These are phyloP conservation scores for Pterocles burchelli DNA, from an alignment of 2,113 vertebrate genomes.

Conservation along the genomic window DNA sequence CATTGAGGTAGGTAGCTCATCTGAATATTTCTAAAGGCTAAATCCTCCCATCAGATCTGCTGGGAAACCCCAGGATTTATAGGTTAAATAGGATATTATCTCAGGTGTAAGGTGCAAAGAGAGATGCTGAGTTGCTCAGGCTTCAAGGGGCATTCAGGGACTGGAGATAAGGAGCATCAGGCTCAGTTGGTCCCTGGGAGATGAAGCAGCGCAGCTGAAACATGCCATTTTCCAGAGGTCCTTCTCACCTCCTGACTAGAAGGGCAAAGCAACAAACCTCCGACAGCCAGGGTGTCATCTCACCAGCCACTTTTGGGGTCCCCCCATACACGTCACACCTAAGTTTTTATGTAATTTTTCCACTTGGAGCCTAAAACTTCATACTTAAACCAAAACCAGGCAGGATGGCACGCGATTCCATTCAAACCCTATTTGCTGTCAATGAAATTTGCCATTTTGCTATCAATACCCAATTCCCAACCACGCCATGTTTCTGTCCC, in stretches of 20 bases:
- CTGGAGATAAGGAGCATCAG: not conserved
- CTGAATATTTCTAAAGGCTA: not conserved
- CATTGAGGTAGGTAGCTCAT: not conserved
- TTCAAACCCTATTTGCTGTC: not conserved
- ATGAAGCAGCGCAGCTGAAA: not conserved
- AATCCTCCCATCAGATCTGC: not conserved
- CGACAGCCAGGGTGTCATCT: not conserved
- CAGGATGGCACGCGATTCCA: rapidly evolving
- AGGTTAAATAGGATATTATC: not conserved
- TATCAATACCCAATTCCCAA: no score
- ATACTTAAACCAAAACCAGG: not conserved
- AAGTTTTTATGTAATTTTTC: not conserved
- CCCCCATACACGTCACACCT: no score
- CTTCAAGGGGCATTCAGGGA: not conserved
- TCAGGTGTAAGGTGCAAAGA: not conserved
- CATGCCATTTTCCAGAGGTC: not conserved
- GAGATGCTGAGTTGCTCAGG: no score
- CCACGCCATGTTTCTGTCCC: no score
- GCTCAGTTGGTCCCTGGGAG: not conserved
- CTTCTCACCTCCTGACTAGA: no score
- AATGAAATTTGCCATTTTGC: not conserved
- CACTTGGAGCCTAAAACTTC: not conserved
- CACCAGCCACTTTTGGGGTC: no score
- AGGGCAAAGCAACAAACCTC: not conserved
- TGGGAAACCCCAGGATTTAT: not conserved